A percentile compares a stretch with the other conserved stretches of the same genome.
phyloP scores from a whole-genome alignment of 2,113 vertebrate species.

The Gasterosteus aculeatus region DNA sequence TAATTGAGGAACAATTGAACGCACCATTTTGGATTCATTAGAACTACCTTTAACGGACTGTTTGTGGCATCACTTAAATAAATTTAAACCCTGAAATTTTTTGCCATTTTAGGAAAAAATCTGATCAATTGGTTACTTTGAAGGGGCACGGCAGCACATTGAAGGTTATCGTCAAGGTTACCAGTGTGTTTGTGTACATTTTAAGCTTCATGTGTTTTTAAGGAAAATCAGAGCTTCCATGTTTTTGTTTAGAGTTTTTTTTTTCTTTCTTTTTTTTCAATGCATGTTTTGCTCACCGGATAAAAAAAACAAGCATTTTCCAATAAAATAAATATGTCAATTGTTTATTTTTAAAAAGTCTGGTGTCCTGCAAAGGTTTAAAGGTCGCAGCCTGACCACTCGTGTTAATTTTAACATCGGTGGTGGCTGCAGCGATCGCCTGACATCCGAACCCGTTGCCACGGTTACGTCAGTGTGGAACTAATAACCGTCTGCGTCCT shows the following conservation, averaged over 20 bases:
- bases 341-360: constrained; percentile 13
- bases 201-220: background rate
- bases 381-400: constrained; percentile 10
- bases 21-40: background rate
- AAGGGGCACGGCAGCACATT: background rate
- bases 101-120: background rate
- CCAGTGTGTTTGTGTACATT: background rate
- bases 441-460: constrained; percentile 1
- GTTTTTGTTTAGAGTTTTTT: background rate
- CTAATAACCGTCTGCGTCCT: constrained; percentile 1
- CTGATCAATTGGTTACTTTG: background rate
- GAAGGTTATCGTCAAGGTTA: background rate
- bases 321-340: background rate
- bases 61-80: background rate
- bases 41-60: background rate
- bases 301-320: background rate
- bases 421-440: background rate
- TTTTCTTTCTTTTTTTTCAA: too few relatives aligned
- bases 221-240: background rate
- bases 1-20: constrained; percentile 3
- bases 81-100: background rate
- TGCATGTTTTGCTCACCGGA: background rate
- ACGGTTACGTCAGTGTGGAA: background rate
- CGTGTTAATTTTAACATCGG: constrained; percentile 9
- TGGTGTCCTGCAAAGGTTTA: constrained; percentile 22